These are phyloP conservation scores for Vanessa atalanta DNA, from an alignment of 1,140 invertebrate species.

Conservation along the genomic window DNA sequence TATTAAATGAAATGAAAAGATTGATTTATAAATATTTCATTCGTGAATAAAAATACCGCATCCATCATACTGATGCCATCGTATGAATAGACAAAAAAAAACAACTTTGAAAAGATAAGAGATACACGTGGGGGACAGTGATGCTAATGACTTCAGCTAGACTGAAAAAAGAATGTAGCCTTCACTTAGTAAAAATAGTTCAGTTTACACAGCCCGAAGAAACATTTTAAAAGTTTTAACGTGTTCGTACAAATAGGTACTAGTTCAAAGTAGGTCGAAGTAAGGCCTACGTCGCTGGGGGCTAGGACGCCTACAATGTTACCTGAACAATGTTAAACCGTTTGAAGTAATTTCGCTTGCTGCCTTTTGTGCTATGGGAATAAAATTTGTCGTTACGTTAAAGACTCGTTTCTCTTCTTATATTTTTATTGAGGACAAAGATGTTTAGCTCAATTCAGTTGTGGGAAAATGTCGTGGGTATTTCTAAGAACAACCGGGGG, in stretches of 20 bases:
- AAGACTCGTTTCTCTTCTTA: not conserved
- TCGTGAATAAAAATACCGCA: no score
- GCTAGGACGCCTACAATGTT: conserved; percentile 22
- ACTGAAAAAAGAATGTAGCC: not conserved
- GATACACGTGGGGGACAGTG: not conserved
- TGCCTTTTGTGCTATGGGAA: conserved; percentile 19
- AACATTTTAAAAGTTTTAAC: conserved; percentile 25
- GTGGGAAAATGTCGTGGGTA: no score
- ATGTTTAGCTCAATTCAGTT: not conserved
- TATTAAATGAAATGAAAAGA: no score
- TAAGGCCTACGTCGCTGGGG: conserved; percentile 12
- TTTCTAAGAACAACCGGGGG: no score
- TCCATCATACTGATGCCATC: not conserved
- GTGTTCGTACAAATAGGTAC: conserved; percentile 8
- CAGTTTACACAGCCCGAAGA: conserved; percentile 6
- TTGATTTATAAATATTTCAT: no score
- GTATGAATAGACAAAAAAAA: not conserved
- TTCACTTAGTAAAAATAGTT: conserved; percentile 11
- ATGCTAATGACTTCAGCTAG: conserved; percentile 1
- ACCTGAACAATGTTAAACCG: conserved; percentile 25
- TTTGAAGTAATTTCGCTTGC: conserved; percentile 23
- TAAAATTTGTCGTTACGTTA: conserved; percentile 12
- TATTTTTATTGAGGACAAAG: not conserved
- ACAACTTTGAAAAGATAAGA: not conserved
- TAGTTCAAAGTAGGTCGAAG: conserved; percentile 21